Conservation (phyloP, 2,797 vertebrate species). For the Telmatherina bonti region DNA sequence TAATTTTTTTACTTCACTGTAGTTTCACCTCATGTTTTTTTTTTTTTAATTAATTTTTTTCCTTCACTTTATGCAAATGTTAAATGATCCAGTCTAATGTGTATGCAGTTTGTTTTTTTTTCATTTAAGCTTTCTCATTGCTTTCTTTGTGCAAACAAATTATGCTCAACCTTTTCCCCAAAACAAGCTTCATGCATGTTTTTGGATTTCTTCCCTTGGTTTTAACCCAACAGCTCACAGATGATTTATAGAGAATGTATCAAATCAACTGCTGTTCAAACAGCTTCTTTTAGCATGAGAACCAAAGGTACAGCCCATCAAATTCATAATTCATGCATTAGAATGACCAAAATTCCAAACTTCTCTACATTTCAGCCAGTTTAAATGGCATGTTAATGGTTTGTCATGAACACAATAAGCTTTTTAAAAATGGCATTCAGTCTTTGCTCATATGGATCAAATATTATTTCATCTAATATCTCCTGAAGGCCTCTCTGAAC, state of each 20-base stretch:
- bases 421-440: not conserved
- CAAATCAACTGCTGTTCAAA: not conserved
- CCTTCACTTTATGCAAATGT: not conserved
- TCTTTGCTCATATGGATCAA: not conserved
- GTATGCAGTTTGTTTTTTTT: no score
- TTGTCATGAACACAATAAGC: no score
- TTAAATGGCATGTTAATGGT: not conserved
- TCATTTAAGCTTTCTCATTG: not conserved
- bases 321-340: not conserved
- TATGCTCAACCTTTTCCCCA: constrained; percentile 11
- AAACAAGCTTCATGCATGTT: not conserved
- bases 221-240: not conserved
- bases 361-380: not conserved
- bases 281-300: not conserved
- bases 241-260: constrained; percentile 3
- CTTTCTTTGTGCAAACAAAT: constrained; percentile 9
- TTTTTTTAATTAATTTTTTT: not conserved
- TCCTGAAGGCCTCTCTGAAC: not conserved
- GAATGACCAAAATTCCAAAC: not conserved
- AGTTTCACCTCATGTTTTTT: not conserved
- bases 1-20: not conserved
- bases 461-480: not conserved
- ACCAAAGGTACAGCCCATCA: not conserved
- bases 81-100: not conserved
- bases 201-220: not conserved